Conservation (phyloP, 2,797 vertebrate genomes). For the Acomys russatus region DNA sequence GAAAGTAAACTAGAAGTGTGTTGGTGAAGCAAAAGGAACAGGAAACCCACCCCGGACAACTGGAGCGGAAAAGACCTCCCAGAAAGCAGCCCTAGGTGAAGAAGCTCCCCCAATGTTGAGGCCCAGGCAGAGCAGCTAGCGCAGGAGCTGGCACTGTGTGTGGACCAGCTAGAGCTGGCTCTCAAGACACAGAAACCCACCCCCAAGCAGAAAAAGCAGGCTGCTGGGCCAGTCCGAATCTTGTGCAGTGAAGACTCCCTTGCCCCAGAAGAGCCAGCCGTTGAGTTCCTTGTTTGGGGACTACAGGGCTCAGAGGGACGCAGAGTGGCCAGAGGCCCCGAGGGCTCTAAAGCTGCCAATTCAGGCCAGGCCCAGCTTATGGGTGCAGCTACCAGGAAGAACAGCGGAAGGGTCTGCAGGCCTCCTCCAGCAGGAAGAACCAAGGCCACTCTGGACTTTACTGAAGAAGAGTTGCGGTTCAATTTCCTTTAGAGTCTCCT, state of each 20-base stretch:
- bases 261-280: conserved; percentile 96
- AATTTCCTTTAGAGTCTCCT: conserved; percentile 91
- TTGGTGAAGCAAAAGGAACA: conserved; percentile 39
- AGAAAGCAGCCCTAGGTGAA: neutral
- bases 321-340: conserved; percentile 92
- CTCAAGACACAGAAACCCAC: conserved; percentile 93
- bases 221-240: conserved; percentile 91
- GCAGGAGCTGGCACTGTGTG: conserved; percentile 96
- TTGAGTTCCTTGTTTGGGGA: conserved; percentile 96
- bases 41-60: neutral
- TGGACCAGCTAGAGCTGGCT: conserved; percentile 94
- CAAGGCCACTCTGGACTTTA: conserved; percentile 21
- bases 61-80: neutral
- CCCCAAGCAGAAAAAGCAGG: conserved; percentile 94
- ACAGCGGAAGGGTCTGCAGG: conserved; percentile 82
- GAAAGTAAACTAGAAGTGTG: neutral
- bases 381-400: conserved; percentile 83
- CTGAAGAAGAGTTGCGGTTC: conserved; percentile 92
- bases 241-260: conserved; percentile 91
- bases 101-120: conserved; percentile 19
- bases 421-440: conserved; percentile 16
- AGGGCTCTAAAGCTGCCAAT: conserved; percentile 92
- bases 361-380: conserved; percentile 91
- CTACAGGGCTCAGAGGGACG: conserved; percentile 96
- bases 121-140: conserved; percentile 87